Conservation (phyloP, 1,140 invertebrate genomes). For the Diorhabda sublineata region DNA sequence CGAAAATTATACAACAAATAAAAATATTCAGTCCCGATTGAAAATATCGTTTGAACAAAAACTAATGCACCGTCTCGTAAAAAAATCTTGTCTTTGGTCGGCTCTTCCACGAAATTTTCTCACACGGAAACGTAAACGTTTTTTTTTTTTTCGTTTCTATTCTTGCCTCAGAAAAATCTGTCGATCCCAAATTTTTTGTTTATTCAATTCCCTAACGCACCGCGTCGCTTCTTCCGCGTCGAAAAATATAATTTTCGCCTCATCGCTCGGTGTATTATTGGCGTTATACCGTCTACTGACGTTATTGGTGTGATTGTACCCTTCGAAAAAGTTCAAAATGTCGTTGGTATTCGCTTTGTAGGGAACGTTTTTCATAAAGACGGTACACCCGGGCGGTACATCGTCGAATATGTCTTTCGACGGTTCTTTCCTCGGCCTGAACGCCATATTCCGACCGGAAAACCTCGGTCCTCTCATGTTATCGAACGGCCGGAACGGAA, state of each 20-base stretch:
- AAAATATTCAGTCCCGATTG: too few species aligned
- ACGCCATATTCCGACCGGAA: conserved; percentile 12
- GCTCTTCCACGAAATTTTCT: too few species aligned
- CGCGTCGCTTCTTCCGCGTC: conserved; percentile 69
- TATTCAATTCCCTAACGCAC: conserved; percentile 60
- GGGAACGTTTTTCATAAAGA: conserved; percentile 80
- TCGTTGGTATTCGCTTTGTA: conserved; percentile 81
- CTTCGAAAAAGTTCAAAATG: conserved; percentile 80
- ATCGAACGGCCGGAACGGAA: conserved; percentile 17
- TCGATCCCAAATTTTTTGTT: conserved; percentile 54
- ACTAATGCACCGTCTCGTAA: too few species aligned
- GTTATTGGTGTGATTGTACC: conserved; percentile 68
- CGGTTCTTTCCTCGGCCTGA: conserved; percentile 5
- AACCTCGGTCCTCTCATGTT: conserved; percentile 35
- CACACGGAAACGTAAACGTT: too few species aligned
- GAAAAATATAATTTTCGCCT: conserved; percentile 80
- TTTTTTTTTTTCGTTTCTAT: conserved; percentile 8
- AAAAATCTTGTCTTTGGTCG: too few species aligned
- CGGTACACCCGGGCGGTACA: conserved; percentile 71
- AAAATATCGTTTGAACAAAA: too few species aligned
- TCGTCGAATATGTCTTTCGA: conserved; percentile 34
- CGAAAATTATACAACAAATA: too few species aligned
- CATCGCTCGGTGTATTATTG: conserved; percentile 79
- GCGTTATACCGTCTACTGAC: conserved; percentile 81
- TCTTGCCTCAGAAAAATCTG: conserved; percentile 52